Conservation (phyloP, 2,113 vertebrate genomes). For the Prietella phreatophila region DNA sequence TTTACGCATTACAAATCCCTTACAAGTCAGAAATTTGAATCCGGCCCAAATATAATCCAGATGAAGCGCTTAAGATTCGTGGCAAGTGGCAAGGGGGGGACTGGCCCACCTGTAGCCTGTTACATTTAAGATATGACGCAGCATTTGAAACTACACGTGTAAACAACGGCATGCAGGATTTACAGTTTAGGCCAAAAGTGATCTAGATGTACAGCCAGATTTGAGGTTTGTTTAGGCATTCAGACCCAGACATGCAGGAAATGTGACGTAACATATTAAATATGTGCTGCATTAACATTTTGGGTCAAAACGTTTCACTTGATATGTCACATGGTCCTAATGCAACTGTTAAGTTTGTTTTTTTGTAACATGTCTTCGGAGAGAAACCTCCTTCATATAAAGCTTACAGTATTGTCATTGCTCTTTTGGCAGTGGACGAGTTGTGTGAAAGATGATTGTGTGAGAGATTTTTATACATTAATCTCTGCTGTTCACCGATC, state of each 20-base stretch:
- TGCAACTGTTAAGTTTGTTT: background rate
- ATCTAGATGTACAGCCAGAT: background rate
- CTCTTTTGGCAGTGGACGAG: background rate
- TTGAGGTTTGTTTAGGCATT: too few relatives aligned
- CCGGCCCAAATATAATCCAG: background rate
- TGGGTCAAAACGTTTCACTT: background rate
- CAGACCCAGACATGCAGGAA: too few relatives aligned
- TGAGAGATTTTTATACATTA: too few relatives aligned
- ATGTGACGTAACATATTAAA: background rate
- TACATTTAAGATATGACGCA: background rate
- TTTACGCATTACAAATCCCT: background rate
- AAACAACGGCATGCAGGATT: background rate
- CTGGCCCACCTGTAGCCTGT: background rate
- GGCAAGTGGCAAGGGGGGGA: background rate
- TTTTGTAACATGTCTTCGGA: background rate
- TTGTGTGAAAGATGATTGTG: background rate
- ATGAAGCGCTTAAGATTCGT: background rate
- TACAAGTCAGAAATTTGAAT: background rate
- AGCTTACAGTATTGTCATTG: background rate
- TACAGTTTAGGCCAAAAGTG: background rate
- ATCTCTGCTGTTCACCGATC: too few relatives aligned
- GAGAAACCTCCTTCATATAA: background rate
- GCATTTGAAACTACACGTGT: too few relatives aligned
- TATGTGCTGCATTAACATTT: background rate
- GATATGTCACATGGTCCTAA: background rate